A percentile compares a stretch with the other conserved stretches of the same genome.
Evolutionary conservation across 2,113 vertebrate species (phyloP).

Genomic region (Rhipidura dahli): DNA sequence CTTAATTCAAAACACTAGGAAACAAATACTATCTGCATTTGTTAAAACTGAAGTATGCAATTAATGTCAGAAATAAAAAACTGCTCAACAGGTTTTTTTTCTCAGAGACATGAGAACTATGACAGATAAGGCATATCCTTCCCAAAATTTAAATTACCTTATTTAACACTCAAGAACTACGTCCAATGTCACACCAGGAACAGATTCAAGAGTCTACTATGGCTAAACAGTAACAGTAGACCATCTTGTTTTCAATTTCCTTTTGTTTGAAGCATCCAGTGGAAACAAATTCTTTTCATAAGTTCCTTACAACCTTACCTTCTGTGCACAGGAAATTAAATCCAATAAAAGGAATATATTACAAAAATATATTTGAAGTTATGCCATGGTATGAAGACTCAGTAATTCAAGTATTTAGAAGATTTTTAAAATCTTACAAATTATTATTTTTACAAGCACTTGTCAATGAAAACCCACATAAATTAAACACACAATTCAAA

Average conservation of each 20-base stretch:
- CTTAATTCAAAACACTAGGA: neutral
- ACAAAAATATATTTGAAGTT: neutral
- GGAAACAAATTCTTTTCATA: neutral
- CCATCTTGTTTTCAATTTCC: conserved; percentile 1
- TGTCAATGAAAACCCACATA: neutral
- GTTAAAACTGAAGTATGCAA: conserved; percentile 1
- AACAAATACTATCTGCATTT: neutral
- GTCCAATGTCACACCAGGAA: conserved; percentile 10
- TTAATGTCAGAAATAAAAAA: conserved; percentile 12
- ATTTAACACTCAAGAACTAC: conserved; percentile 34
- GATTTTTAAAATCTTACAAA: neutral
- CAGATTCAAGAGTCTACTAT: conserved; percentile 16
- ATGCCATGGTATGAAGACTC: neutral
- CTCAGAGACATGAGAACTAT: conserved; percentile 7
- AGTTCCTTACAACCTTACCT: neutral
- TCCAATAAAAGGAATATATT: neutral
- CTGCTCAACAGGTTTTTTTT: no score
- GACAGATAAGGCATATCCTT: conserved; percentile 46
- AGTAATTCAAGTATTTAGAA: neutral
- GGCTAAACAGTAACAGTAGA: conserved; percentile 25
- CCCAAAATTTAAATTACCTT: conserved; percentile 29
- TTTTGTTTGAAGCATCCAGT: conserved; percentile 4
- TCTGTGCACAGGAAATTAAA: neutral
- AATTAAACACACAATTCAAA: neutral
- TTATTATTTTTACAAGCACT: neutral